phyloP scores from a whole-genome alignment of 1,140 invertebrate genomes.

The Magallana gigas region DNA sequence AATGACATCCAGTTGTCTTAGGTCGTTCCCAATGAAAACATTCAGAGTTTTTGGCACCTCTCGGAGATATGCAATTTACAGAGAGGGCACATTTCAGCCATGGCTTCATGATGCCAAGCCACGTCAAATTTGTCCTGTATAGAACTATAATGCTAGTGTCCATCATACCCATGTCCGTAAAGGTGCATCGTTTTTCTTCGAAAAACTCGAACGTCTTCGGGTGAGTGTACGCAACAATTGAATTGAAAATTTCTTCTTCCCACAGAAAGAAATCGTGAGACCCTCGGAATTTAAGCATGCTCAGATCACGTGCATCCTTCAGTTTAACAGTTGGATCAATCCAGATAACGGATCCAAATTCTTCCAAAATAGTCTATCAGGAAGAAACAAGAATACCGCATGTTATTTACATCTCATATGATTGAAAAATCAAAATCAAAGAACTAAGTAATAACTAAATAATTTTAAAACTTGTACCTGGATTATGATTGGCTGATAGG shows the following conservation, averaged over 20 bases:
- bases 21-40: constrained; percentile 72
- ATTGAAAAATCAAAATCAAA: no score
- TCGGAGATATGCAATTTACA: constrained; percentile 68
- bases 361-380: constrained; percentile 64
- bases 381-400: neutral
- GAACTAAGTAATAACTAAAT: no score
- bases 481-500: constrained; percentile 72
- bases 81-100: constrained; percentile 73
- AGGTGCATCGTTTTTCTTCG: constrained; percentile 67
- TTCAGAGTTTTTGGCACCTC: constrained; percentile 61
- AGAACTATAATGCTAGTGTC: constrained; percentile 67
- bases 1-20: constrained; percentile 73
- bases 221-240: constrained; percentile 66
- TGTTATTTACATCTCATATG: no score
- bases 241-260: constrained; percentile 59
- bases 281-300: constrained; percentile 64
- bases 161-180: constrained; percentile 64
- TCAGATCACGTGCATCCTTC: constrained; percentile 60
- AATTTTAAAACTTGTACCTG: constrained; percentile 57
- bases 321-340: constrained; percentile 67
- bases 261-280: constrained; percentile 68
- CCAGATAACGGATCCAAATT: constrained; percentile 70
- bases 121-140: constrained; percentile 68
- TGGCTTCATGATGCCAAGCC: constrained; percentile 70
- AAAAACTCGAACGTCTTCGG: constrained; percentile 68